These are phyloP conservation scores for Sebastolobus alascanus DNA, from an alignment of 2,797 vertebrate species.

Conservation along the genomic window DNA sequence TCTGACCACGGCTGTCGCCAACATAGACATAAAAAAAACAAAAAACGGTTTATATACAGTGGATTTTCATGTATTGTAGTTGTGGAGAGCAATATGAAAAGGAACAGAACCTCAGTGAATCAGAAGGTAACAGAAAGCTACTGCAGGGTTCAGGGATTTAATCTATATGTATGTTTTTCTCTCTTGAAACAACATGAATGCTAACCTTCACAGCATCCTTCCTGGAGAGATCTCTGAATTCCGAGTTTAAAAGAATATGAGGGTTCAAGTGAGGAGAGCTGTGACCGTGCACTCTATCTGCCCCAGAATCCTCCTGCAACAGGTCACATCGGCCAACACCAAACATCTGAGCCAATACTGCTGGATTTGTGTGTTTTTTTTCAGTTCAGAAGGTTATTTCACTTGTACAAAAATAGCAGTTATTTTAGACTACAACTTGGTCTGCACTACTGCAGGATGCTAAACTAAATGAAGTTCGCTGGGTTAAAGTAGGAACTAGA, in stretches of 20 bases:
- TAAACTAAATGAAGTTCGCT: background rate
- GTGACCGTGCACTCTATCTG: constrained; percentile 20
- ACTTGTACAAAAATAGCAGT: background rate
- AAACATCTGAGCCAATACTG: constrained; percentile 17
- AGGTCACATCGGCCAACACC: constrained; percentile 16
- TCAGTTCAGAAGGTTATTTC: background rate
- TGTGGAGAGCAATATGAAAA: background rate
- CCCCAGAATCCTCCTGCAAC: constrained; percentile 37
- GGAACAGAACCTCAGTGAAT: background rate
- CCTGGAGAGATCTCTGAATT: constrained; percentile 7
- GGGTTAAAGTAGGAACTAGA: background rate
- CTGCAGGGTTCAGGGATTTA: constrained; percentile 4
- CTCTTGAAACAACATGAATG: background rate
- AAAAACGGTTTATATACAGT: too few species aligned
- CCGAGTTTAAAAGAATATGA: constrained; percentile 28
- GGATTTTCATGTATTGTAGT: background rate
- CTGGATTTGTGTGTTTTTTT: constrained; percentile 8
- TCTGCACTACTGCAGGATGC: constrained; percentile 7
- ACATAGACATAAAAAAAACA: too few species aligned
- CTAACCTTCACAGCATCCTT: background rate
- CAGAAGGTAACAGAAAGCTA: background rate
- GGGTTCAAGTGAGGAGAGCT: constrained; percentile 43
- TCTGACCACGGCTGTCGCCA: too few species aligned
- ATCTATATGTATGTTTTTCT: background rate
- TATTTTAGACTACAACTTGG: background rate